phyloP scores from a whole-genome alignment of 1,140 invertebrate species.

The Mizuhopecten yessoensis region DNA sequence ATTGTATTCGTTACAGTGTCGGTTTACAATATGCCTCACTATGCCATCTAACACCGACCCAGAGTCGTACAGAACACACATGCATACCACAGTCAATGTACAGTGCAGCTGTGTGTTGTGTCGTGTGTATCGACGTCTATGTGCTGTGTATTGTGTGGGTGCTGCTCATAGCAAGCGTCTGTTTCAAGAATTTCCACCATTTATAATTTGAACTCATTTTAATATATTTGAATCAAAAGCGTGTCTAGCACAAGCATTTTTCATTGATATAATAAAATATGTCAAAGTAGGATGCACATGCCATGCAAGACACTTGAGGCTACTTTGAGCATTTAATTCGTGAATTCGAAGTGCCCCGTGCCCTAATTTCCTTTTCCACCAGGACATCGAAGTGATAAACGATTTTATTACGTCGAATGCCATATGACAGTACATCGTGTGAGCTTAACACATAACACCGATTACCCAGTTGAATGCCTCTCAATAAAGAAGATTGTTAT shows the following conservation, averaged over 20 bases:
- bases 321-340: background rate
- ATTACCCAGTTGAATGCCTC: background rate
- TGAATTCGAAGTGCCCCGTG: slow-evolving; percentile 23
- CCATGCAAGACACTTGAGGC: background rate
- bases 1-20: background rate
- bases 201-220: background rate
- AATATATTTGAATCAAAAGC: background rate
- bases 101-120: background rate
- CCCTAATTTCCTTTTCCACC: background rate
- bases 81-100: slow-evolving; percentile 25
- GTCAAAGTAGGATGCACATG: background rate
- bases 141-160: slow-evolving; percentile 18
- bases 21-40: background rate
- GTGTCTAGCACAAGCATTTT: background rate
- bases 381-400: background rate
- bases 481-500: background rate
- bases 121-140: slow-evolving; percentile 32
- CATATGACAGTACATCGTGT: background rate
- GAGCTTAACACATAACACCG: background rate
- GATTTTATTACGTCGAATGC: background rate
- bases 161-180: slow-evolving; percentile 14
- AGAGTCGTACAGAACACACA: slow-evolving; percentile 29
- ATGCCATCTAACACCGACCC: slow-evolving; percentile 19
- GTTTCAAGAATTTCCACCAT: background rate
- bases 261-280: background rate